These are phyloP conservation scores for Toxonevra muliebris DNA, from an alignment of 2,888 invertebrate genomes.

Conservation along the genomic window DNA sequence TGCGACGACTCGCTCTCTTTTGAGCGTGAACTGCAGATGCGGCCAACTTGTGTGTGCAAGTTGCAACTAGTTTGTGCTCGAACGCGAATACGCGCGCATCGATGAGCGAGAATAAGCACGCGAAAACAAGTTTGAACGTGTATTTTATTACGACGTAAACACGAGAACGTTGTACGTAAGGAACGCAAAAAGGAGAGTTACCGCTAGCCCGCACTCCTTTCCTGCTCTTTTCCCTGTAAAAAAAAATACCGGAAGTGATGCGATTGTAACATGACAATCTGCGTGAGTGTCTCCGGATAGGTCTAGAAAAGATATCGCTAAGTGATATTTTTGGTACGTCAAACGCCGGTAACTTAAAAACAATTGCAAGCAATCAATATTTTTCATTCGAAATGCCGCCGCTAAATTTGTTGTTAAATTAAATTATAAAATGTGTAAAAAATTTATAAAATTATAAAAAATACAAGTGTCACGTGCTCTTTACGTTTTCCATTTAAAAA, in stretches of 20 bases:
- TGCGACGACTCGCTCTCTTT: neutral
- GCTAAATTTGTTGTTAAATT: no score
- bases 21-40: constrained; percentile 28
- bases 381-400: no score
- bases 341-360: no score
- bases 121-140: constrained; percentile 47
- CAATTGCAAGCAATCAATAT: no score
- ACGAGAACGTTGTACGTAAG: constrained; percentile 34
- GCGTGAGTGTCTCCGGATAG: constrained; percentile 3
- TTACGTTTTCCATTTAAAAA: no score
- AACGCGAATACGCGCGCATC: constrained; percentile 63
- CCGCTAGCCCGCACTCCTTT: constrained; percentile 12
- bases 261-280: constrained; percentile 3
- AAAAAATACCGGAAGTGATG: neutral
- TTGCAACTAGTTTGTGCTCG: constrained; percentile 64
- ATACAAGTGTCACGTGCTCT: no score
- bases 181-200: constrained; percentile 31
- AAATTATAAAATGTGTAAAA: neutral
- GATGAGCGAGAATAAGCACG: constrained; percentile 57
- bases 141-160: constrained; percentile 22
- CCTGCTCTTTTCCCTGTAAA: no score
- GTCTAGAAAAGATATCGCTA: neutral
- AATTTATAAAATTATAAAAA: neutral
- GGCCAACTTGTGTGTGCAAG: constrained; percentile 40
- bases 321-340: no score